Conservation (phyloP, 1,140 invertebrate species). For the Halictus rubicundus region DNA sequence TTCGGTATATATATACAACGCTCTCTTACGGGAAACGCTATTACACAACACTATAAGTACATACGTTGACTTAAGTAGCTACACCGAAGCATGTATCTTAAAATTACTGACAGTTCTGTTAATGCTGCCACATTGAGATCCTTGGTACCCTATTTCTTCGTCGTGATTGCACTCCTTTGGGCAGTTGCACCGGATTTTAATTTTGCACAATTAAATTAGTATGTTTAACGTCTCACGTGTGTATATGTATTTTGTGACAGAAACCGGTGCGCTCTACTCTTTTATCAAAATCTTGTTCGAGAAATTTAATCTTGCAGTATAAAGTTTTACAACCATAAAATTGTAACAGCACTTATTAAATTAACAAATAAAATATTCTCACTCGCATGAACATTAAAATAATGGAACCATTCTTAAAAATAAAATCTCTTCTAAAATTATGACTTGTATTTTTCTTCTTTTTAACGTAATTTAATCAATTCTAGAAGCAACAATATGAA, state of each 20-base stretch:
- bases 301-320: background rate
- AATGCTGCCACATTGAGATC: conserved; percentile 16
- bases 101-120: conserved; percentile 14
- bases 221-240: background rate
- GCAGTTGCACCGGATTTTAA: background rate
- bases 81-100: conserved; percentile 31
- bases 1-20: conserved; percentile 18
- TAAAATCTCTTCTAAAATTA: too few species aligned
- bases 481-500: background rate
- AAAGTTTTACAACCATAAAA: background rate
- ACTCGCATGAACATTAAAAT: background rate
- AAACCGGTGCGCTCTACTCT: background rate
- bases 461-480: background rate
- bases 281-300: background rate
- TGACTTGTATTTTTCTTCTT: background rate
- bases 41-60: conserved; percentile 35
- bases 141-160: background rate
- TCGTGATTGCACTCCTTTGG: background rate
- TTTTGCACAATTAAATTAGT: background rate
- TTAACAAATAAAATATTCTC: background rate
- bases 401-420: background rate
- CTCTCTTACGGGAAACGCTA: background rate
- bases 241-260: background rate
- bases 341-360: background rate
- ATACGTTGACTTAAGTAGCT: conserved; percentile 48